Conservation (phyloP, 2,888 invertebrate species). For the Drosophila lutescens region DNA sequence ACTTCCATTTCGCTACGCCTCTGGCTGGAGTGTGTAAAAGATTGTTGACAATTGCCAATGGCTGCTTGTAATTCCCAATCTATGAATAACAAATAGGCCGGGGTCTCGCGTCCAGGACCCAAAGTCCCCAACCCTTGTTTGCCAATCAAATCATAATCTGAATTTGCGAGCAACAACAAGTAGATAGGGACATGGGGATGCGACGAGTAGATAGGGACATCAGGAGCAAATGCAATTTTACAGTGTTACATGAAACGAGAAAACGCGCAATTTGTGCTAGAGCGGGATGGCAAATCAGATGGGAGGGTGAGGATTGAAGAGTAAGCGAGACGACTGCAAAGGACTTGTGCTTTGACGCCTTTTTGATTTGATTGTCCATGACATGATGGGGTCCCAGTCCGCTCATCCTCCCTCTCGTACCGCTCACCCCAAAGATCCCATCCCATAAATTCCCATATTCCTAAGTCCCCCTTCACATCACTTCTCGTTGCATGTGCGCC, state of each 20-base stretch:
- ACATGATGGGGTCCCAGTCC: constrained; percentile 52
- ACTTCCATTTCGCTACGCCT: background rate
- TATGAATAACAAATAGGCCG: constrained; percentile 78
- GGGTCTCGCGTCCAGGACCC: constrained; percentile 52
- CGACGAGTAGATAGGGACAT: constrained; percentile 3
- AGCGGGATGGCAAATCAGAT: background rate
- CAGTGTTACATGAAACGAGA: constrained; percentile 71
- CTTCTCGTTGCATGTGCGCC: constrained; percentile 42
- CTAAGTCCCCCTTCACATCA: background rate
- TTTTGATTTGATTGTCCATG: constrained; percentile 78
- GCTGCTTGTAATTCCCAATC: constrained; percentile 78
- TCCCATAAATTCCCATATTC: background rate
- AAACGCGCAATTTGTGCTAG: constrained; percentile 35
- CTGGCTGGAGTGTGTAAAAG: constrained; percentile 40
- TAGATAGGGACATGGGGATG: constrained; percentile 1
- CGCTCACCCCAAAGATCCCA: background rate
- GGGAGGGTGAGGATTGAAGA: background rate
- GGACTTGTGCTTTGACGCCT: constrained; percentile 74
- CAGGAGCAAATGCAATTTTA: constrained; percentile 73
- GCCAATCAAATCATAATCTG: constrained; percentile 74
- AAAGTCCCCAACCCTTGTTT: constrained; percentile 34
- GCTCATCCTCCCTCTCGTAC: constrained; percentile 1
- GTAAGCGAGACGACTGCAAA: constrained; percentile 9
- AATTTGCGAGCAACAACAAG: constrained; percentile 63
- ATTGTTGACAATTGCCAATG: constrained; percentile 75